Conservation (phyloP, 2,113 vertebrate genomes). For the Amia ocellicauda region DNA sequence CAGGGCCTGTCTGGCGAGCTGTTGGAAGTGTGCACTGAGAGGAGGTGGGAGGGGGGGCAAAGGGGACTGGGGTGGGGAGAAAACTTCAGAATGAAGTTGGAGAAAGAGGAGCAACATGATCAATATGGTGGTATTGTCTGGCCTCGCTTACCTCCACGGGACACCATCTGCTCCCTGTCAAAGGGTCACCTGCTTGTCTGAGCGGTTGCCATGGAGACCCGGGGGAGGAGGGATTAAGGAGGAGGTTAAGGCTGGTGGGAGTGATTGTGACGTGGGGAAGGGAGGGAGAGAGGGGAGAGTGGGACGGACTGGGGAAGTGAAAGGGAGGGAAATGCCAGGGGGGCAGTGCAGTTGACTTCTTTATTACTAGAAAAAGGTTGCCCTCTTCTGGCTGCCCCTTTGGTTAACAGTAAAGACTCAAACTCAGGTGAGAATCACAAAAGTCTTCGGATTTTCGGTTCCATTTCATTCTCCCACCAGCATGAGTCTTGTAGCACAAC, state of each 20-base stretch:
- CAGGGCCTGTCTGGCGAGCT: too few species aligned
- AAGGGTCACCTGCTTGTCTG: conserved; percentile 98
- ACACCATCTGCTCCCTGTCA: conserved; percentile 99
- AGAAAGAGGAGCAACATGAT: conserved; percentile 75
- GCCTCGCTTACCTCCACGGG: conserved; percentile 87
- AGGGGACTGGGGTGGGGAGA: conserved; percentile 28
- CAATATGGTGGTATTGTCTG: conserved; percentile 86
- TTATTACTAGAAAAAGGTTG: conserved; percentile 40
- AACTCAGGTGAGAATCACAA: background rate
- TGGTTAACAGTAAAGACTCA: background rate
- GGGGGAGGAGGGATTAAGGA: conserved; percentile 59
- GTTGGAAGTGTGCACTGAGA: conserved; percentile 31
- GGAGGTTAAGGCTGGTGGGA: conserved; percentile 39
- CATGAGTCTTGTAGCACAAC: background rate
- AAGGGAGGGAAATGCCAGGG: conserved; percentile 27
- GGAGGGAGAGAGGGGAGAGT: conserved; percentile 41
- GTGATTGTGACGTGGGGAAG: conserved; percentile 61
- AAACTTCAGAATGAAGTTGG: conserved; percentile 49
- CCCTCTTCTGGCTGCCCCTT: conserved; percentile 53
- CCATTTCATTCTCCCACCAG: background rate
- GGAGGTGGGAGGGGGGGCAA: background rate
- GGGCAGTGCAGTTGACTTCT: conserved; percentile 9
- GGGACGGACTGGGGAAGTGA: conserved; percentile 34
- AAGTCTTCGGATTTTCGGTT: background rate
- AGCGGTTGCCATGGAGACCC: conserved; percentile 81